phyloP scores from a whole-genome alignment of 1,140 invertebrate species.

The Periplaneta americana region DNA sequence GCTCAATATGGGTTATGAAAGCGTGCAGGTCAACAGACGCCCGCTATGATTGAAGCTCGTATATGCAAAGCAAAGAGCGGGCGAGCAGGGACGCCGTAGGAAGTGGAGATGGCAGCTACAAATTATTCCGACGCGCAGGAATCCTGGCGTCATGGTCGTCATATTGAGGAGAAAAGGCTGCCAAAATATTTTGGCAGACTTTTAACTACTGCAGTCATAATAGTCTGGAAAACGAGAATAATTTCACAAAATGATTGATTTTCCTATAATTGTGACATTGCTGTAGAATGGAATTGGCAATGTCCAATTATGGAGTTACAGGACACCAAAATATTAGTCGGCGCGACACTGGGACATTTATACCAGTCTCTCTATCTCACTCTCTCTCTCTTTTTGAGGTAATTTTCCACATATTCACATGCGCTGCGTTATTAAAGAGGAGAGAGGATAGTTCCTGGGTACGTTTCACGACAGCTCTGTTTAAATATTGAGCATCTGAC shows the following conservation, averaged over 20 bases:
- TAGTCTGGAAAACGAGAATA: neutral
- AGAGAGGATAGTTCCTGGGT: too few relatives aligned
- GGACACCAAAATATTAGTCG: neutral
- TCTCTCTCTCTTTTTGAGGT: too few relatives aligned
- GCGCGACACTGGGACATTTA: too few relatives aligned
- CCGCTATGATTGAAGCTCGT: neutral
- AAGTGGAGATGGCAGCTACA: neutral
- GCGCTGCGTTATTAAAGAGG: too few relatives aligned
- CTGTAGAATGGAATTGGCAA: neutral
- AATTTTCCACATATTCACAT: too few relatives aligned
- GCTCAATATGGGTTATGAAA: neutral
- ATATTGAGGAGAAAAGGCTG: neutral
- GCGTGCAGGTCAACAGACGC: neutral
- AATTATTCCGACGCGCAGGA: neutral
- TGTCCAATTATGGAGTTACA: neutral
- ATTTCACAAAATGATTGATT: neutral
- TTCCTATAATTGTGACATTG: neutral
- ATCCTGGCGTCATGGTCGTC: neutral
- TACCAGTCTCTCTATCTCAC: too few relatives aligned
- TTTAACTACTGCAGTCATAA: neutral
- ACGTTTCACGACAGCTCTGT: too few relatives aligned
- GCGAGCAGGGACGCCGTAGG: neutral
- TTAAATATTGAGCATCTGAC: too few relatives aligned
- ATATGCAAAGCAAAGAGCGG: neutral
- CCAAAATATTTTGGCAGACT: neutral